Conservation (phyloP, 2,888 invertebrate genomes). For the Laspeyria flexula region DNA sequence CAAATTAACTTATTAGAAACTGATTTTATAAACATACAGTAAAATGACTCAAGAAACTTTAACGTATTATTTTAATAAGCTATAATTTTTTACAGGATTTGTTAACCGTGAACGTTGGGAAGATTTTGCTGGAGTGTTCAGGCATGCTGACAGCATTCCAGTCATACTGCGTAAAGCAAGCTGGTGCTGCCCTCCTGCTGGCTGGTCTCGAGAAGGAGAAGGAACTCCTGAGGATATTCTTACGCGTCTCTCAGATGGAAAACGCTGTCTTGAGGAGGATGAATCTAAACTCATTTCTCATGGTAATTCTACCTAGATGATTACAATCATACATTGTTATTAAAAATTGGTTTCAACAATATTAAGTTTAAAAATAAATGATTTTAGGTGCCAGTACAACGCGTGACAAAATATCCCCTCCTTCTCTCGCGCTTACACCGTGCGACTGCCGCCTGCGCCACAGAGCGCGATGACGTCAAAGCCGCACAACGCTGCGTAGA, state of each 20-base stretch:
- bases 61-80: no score
- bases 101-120: slow-evolving; percentile 95
- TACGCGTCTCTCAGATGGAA: slow-evolving; percentile 98
- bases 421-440: slow-evolving; percentile 95
- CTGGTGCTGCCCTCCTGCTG: slow-evolving; percentile 93
- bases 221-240: slow-evolving; percentile 96
- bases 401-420: slow-evolving; percentile 98
- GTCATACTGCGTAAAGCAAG: slow-evolving; percentile 97
- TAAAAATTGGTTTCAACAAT: no score
- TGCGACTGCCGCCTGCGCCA: slow-evolving; percentile 94
- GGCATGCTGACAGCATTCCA: slow-evolving; percentile 98
- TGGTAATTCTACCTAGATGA: slow-evolving; percentile 89
- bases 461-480: slow-evolving; percentile 93
- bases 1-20: not conserved
- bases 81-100: slow-evolving; percentile 86
- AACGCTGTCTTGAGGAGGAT: slow-evolving; percentile 96
- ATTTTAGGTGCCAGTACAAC: slow-evolving; percentile 94
- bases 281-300: slow-evolving; percentile 98
- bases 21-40: no score
- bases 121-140: slow-evolving; percentile 95
- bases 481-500: slow-evolving; percentile 97
- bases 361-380: no score
- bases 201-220: slow-evolving; percentile 98
- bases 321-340: no score
- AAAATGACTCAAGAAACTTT: no score